These are phyloP conservation scores for Psittacula echo DNA, from an alignment of 2,797 vertebrate species.

Conservation along the genomic window DNA sequence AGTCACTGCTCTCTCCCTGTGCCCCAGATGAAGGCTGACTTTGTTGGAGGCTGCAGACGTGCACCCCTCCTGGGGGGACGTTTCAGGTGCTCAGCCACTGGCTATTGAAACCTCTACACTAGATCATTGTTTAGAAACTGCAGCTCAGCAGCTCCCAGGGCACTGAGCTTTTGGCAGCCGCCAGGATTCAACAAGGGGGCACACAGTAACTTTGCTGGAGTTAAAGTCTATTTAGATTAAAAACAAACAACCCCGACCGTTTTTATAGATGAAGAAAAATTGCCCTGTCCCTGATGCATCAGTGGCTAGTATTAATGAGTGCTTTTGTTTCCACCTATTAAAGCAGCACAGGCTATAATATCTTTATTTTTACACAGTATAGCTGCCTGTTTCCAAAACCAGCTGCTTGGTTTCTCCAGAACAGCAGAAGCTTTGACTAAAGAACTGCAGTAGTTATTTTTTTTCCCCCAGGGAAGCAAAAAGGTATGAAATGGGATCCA, in stretches of 20 bases:
- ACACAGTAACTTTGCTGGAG: slow-evolving; percentile 19
- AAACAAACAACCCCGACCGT: slow-evolving; percentile 46
- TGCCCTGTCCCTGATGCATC: slow-evolving; percentile 24
- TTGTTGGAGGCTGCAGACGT: slow-evolving; percentile 29
- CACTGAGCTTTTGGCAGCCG: not conserved
- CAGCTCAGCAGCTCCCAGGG: slow-evolving; percentile 33
- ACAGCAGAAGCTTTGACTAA: slow-evolving; percentile 30
- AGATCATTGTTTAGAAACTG: not conserved
- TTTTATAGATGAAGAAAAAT: slow-evolving; percentile 46
- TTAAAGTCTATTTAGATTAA: slow-evolving; percentile 47
- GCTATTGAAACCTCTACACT: slow-evolving; percentile 19
- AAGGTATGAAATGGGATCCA: not conserved
- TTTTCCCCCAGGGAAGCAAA: not conserved
- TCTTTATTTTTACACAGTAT: slow-evolving; percentile 11
- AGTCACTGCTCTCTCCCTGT: not conserved
- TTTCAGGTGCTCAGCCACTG: slow-evolving; percentile 25
- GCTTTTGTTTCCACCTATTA: slow-evolving; percentile 63
- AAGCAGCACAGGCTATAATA: not conserved
- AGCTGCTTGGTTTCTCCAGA: slow-evolving; percentile 16
- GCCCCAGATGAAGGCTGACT: not conserved
- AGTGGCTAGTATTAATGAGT: slow-evolving; percentile 34
- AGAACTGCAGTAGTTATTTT: not conserved
- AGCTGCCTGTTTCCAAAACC: not conserved
- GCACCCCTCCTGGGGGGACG: not conserved
- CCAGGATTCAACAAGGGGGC: slow-evolving; percentile 22